These are phyloP conservation scores for Atherinosoma microstoma DNA, from an alignment of 2,797 vertebrate genomes.

Conservation along the genomic window DNA sequence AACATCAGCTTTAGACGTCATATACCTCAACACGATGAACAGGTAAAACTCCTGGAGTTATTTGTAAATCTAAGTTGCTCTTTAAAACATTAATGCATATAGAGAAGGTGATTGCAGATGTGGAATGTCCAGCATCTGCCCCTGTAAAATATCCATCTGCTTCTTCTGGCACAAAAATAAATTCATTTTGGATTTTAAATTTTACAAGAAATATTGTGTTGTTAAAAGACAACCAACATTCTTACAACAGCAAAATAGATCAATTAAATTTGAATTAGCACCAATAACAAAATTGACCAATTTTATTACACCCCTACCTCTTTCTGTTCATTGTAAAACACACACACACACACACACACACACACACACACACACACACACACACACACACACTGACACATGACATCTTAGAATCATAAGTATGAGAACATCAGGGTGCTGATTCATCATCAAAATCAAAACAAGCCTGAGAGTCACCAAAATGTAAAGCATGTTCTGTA, in stretches of 20 bases:
- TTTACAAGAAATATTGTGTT: not conserved
- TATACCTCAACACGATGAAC: not conserved
- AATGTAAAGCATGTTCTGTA: conserved; percentile 2
- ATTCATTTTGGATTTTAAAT: not conserved
- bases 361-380: no score
- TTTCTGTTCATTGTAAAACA: not conserved
- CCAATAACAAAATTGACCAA: not conserved
- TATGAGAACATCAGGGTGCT: not conserved
- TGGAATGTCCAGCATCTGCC: not conserved
- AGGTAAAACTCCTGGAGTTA: not conserved
- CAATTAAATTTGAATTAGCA: not conserved
- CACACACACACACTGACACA: conserved; percentile 2
- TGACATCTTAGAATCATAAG: not conserved
- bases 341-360: no score
- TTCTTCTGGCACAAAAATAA: not conserved
- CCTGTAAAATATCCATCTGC: not conserved
- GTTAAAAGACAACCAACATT: not conserved
- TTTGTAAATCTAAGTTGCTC: not conserved
- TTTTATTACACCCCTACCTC: no score
- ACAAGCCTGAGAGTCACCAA: not conserved
- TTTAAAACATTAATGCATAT: not conserved
- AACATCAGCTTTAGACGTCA: not conserved
- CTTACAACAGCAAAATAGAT: not conserved
- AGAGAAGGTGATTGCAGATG: no score
- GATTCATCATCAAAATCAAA: conserved; percentile 8